Percentiles rank a stretch among this genome's conserved stretches.
phyloP scores from a whole-genome alignment of 2,797 vertebrate species.

The Naso thynnoides region DNA sequence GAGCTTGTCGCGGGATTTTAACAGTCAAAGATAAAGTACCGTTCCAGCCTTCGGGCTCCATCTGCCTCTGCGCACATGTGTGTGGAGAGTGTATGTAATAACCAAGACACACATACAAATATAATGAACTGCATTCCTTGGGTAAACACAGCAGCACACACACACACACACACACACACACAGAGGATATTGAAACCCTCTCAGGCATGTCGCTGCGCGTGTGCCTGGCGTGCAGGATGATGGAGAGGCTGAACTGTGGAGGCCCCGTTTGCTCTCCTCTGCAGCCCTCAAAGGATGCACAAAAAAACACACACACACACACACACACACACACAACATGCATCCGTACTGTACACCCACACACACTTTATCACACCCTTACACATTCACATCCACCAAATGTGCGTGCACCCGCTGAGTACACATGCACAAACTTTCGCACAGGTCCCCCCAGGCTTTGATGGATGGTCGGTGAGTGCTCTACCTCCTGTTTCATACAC shows the following conservation, averaged over 20 bases:
- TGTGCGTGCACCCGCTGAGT: constrained; percentile 53
- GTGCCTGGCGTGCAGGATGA: constrained; percentile 77
- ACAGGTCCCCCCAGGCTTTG: constrained; percentile 78
- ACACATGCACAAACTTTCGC: constrained; percentile 73
- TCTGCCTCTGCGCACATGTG: constrained; percentile 52
- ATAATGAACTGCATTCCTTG: constrained; percentile 77
- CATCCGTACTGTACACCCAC: constrained; percentile 53
- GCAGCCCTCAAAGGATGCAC: constrained; percentile 56
- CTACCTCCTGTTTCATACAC: constrained; percentile 79
- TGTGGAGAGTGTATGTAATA: constrained; percentile 69
- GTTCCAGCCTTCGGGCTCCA: constrained; percentile 50
- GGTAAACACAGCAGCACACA: constrained; percentile 62
- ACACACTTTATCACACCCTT: constrained; percentile 60
- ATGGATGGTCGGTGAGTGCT: constrained; percentile 85
- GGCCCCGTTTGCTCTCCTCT: constrained; percentile 67
- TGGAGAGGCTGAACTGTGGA: constrained; percentile 80
- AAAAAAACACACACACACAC: constrained; percentile 52
- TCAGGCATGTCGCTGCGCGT: constrained; percentile 78
- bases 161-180: constrained; percentile 45
- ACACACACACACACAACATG: constrained; percentile 40
- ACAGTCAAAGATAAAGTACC: constrained; percentile 57
- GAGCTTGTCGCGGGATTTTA: constrained; percentile 37
- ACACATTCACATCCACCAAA: constrained; percentile 35
- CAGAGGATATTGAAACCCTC: constrained; percentile 82
- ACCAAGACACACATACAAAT: constrained; percentile 72